phyloP scores from a whole-genome alignment of 2,113 vertebrate genomes.

The Drymodes brunneopygia region DNA sequence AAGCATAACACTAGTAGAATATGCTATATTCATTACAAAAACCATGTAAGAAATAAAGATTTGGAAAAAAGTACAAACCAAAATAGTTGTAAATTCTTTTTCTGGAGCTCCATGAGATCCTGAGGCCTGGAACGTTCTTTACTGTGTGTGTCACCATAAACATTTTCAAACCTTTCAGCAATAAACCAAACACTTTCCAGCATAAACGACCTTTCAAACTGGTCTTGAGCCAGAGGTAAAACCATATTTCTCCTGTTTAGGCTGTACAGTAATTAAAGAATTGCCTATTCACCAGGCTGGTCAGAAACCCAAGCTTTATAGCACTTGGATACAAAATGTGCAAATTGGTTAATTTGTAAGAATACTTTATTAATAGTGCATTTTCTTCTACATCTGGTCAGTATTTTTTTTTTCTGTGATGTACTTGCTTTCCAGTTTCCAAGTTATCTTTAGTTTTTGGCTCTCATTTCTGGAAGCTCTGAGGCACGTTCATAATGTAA shows the following conservation, averaged over 20 bases:
- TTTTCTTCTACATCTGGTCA: slow-evolving; percentile 36
- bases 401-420: neutral
- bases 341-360: neutral
- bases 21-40: neutral
- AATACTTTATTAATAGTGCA: neutral
- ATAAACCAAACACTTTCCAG: neutral
- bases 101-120: neutral
- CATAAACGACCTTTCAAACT: neutral
- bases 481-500: slow-evolving; percentile 43
- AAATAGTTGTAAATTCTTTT: neutral
- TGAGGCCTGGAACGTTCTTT: neutral
- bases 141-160: neutral
- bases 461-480: slow-evolving; percentile 34
- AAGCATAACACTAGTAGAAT: neutral
- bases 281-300: neutral
- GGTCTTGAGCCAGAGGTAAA: neutral
- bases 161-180: neutral
- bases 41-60: neutral
- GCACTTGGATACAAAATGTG: neutral
- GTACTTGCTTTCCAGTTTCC: slow-evolving; percentile 7
- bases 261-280: neutral
- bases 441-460: slow-evolving; percentile 52
- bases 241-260: neutral
- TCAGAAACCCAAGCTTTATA: neutral
- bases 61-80: neutral